Evolutionary conservation across 1,140 invertebrate species (phyloP), one percentile per base, ranked within the genome.

Genomic region (Maconellicoccus hirsutus): DNA sequence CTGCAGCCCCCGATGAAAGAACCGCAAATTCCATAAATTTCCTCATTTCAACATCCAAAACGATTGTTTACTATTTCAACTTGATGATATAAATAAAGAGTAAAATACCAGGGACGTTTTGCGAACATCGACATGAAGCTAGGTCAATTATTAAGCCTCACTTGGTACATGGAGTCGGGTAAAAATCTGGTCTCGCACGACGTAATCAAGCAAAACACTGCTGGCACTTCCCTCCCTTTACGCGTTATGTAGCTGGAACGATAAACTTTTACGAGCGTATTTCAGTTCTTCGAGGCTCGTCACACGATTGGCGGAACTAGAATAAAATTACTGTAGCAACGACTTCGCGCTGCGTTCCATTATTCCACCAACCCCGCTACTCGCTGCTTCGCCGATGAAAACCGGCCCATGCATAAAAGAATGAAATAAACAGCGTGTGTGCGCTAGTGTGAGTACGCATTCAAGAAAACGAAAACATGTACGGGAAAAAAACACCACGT

Each of bases 241-340:
- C 6, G 42, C 42, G 42, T 52, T 19, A 12, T 33, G 12, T 33
- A 33, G 42, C 42, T 52, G 42, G 42, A 16, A 52, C 42, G 42
- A 52, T 52, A 52, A 52, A 52, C 42, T 52, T 52, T 52, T 52
- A 52, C 42, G 42, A 52, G 42, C 42, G 42, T 19, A 52, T 52
- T 52, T 52, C 42, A 52, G 42, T 52, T 52, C 42, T 19, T 52
- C 42, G n/a, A 52, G 29, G 29, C 42, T 52, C 42, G 42, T 16
- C 10, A 52, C 16, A 19, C 42, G 2, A 52, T 52, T 52, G 42
- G 42, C 42, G 42, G 42, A 52, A 19, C 10, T 52, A 16, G 42
- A 19, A 52, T 52, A 16, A 52, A 52, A 52, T 16, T 52, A 52
- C 42, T 52, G 42, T 52, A 52, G 42, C 42, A 52, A 52, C 42